Percentiles rank a stretch among this genome's conserved stretches.
phyloP scores from a whole-genome alignment of 2,888 invertebrate species.

The Drosophila mercatorum region DNA sequence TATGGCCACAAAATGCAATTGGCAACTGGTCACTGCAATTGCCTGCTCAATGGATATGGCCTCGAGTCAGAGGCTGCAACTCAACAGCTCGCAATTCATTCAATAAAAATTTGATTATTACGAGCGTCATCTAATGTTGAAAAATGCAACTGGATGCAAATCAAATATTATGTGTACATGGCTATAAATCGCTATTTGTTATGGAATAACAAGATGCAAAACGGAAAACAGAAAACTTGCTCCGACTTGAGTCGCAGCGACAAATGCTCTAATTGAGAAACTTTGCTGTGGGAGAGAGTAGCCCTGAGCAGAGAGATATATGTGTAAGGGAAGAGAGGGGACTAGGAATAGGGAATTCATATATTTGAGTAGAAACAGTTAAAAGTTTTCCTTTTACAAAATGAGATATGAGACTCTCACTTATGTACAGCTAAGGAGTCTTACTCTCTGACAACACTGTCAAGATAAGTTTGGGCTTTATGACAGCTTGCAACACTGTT shows the following conservation, averaged over 20 bases:
- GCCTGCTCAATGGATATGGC: conserved; percentile 67
- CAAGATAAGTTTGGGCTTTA: neutral
- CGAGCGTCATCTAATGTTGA: conserved; percentile 63
- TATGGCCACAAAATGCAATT: conserved; percentile 59
- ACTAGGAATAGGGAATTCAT: no score
- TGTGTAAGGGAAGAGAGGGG: no score
- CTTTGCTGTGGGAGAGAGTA: neutral
- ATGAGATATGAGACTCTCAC: no score
- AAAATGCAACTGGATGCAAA: conserved; percentile 16
- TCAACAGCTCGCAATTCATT: conserved; percentile 71
- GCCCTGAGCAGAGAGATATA: no score
- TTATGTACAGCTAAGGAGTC: neutral
- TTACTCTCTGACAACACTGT: neutral
- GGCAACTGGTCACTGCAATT: conserved; percentile 31
- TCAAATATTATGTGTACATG: conserved; percentile 15
- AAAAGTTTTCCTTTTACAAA: no score
- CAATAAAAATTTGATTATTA: conserved; percentile 76
- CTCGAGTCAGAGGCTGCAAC: conserved; percentile 52
- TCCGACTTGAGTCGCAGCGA: neutral
- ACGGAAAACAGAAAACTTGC: neutral
- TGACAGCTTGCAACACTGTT: conserved; percentile 1
- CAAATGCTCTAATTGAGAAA: conserved; percentile 23
- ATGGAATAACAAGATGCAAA: conserved; percentile 21
- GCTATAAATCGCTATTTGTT: conserved; percentile 40
- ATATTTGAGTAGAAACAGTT: no score